These are phyloP conservation scores for Xestia sexstrigata DNA, from an alignment of 2,888 invertebrate species.

Conservation along the genomic window DNA sequence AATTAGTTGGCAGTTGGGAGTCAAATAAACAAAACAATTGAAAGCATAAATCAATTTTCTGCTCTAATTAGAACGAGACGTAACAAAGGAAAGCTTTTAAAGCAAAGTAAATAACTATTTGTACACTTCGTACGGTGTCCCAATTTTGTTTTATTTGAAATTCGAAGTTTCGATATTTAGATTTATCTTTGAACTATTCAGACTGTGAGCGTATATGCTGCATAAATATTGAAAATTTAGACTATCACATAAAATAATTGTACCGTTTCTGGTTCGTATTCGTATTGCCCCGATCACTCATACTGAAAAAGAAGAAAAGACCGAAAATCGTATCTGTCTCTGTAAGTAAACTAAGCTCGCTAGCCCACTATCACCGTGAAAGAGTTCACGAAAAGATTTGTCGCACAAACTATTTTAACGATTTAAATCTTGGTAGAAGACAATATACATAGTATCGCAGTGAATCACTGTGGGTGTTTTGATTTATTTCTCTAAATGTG, in stretches of 20 bases:
- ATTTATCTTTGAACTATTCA: conserved; percentile 5
- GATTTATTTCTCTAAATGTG: too few relatives aligned
- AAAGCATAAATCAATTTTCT: conserved; percentile 70
- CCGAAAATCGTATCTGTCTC: neutral
- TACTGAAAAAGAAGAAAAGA: neutral
- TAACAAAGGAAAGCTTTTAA: conserved; percentile 74
- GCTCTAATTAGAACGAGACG: conserved; percentile 63
- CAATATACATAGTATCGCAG: too few relatives aligned
- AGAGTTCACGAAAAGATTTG: too few relatives aligned
- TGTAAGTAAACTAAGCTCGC: too few relatives aligned
- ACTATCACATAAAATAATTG: neutral
- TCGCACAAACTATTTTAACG: too few relatives aligned
- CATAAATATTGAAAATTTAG: neutral
- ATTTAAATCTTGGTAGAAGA: too few relatives aligned
- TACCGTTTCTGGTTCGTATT: too few relatives aligned
- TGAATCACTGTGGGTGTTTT: too few relatives aligned
- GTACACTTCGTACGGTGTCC: neutral
- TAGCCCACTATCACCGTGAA: too few relatives aligned
- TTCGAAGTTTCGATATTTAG: neutral
- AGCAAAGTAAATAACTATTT: conserved; percentile 34
- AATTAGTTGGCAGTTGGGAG: conserved; percentile 48
- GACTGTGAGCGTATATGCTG: neutral
- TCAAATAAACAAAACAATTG: conserved; percentile 68
- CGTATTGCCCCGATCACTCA: neutral
- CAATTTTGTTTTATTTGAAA: conserved; percentile 6